phyloP scores from a whole-genome alignment of 2,113 vertebrate species.

The Oriolus oriolus region DNA sequence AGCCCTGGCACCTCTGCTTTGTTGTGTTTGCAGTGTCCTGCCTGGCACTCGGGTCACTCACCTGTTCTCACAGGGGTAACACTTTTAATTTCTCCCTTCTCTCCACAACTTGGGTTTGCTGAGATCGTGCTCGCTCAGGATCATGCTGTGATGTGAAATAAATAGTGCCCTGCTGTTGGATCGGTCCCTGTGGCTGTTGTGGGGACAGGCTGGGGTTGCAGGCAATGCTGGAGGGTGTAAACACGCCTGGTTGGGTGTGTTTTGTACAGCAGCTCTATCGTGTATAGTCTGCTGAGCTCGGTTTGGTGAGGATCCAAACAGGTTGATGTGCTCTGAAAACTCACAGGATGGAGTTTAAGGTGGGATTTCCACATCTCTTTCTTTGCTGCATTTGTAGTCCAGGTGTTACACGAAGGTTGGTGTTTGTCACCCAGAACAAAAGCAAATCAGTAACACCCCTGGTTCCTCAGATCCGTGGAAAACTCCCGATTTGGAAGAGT shows the following conservation, averaged over 20 bases:
- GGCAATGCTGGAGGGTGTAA: neutral
- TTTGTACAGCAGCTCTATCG: fast-evolving
- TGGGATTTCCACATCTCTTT: neutral
- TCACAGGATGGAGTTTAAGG: neutral
- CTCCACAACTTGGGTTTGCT: neutral
- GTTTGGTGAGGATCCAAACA: neutral
- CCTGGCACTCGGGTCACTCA: neutral
- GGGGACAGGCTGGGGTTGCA: neutral
- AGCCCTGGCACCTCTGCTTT: neutral
- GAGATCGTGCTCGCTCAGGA: neutral
- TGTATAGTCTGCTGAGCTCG: fast-evolving
- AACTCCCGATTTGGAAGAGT: neutral
- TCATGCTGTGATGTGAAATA: neutral
- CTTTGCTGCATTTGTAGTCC: neutral
- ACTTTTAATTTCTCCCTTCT: neutral
- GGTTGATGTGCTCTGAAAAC: neutral
- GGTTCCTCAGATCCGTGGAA: neutral
- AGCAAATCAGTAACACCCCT: neutral
- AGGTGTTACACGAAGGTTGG: neutral
- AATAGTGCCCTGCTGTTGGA: neutral
- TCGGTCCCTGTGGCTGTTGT: neutral
- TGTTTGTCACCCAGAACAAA: neutral
- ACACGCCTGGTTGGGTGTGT: neutral
- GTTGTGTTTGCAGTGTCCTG: neutral
- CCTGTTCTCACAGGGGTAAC: neutral